Base-by-base conservation (phyloP, 64 coral and sea anemone genomes). In the Stichodactyla helianthus region DNA sequence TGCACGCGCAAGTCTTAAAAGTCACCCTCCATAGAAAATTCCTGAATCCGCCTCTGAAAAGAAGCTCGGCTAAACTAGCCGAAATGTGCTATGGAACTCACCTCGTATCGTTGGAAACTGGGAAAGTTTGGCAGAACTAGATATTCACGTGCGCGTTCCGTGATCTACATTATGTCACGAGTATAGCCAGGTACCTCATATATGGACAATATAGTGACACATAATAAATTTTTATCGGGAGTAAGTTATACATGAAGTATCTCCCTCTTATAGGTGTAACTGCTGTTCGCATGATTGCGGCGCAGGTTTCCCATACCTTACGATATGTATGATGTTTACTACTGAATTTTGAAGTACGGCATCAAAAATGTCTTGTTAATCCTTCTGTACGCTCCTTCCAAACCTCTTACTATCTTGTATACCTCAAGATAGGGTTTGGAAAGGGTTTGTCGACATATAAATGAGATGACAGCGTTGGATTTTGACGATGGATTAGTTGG, bases 381-480 rank as follows among this genome's bases (percentile, higher is more conserved):
- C 17, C 12, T 25, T 4, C 7, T 74, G 25, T 31, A 28, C n/a
- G 10, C 68, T 74, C 68, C 68, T 74, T 31, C 26, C 26, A 28
- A 74, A 31, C 68, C 25, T 74, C 12, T 23, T 2, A 74, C 68
- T 74, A 31, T 8, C 68, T 27, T 31, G 25, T 11, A 26, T 28
- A 9, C 6, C 25, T 74, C 22, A 74, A 12, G 26, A 13, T 74
- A 74, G 68, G 68, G 68, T 74, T 28, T 31, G 26, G 68, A 13
- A 74, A 74, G 68, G 27, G 68, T 74, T 74, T 74, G 25, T 74
- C 4, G 11, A 28, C 25, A 31, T 53, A 9, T 58, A 53, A 76
- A 86, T 92, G 90, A 92, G 86, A 92, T 92, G 90, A 92, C 90
- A 87, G 90, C 79, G 18, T 84, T 84, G 83, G 59, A 84, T 31